These are phyloP conservation scores for Sardina pilchardus DNA, from an alignment of 2,113 vertebrate genomes.

Conservation along the genomic window DNA sequence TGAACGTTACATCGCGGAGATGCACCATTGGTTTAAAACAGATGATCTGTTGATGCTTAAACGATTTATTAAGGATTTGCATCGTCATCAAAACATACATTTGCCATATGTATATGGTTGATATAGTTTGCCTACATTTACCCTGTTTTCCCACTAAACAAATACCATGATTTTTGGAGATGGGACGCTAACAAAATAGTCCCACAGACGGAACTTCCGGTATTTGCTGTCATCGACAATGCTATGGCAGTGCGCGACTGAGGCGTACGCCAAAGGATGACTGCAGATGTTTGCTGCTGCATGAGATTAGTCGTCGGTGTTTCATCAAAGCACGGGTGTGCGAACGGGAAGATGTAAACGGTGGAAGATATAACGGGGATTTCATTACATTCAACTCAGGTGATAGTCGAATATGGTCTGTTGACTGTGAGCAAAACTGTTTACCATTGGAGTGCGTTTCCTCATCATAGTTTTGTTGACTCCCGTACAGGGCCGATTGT, in stretches of 20 bases:
- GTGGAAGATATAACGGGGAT: background rate
- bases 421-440: background rate
- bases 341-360: background rate
- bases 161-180: background rate
- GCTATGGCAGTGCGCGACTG: background rate
- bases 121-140: background rate
- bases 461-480: background rate
- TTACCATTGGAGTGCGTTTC: background rate
- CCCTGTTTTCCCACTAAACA: background rate
- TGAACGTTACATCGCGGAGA: conserved; percentile 4
- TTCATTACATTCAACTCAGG: background rate
- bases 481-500: background rate
- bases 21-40: conserved; percentile 26
- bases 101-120: background rate
- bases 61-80: background rate
- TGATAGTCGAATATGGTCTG: background rate
- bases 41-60: background rate
- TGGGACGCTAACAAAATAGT: background rate
- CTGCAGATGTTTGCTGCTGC: background rate
- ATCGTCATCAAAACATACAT: background rate
- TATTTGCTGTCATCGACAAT: background rate
- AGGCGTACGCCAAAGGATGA: background rate
- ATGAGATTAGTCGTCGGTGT: background rate
- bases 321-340: background rate
- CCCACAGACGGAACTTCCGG: conserved; percentile 7